Evolutionary conservation across 2,797 vertebrate species (phyloP).

Genomic region (Spea hammondii): DNA sequence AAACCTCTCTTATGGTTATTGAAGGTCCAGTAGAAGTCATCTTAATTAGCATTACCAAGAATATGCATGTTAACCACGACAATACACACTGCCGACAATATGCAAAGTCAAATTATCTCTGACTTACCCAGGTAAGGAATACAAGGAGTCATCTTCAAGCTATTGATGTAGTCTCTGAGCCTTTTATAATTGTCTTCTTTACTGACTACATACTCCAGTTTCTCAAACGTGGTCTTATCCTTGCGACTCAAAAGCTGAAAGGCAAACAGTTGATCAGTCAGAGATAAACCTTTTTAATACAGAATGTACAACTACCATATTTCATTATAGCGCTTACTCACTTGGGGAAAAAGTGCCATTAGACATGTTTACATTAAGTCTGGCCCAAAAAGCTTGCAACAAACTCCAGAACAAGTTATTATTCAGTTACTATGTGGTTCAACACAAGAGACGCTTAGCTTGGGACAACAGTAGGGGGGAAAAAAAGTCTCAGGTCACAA

Average conservation of each 20-base stretch:
- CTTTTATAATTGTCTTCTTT: slow-evolving; percentile 99
- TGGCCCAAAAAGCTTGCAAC: not conserved
- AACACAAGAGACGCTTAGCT: not conserved
- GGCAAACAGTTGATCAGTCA: slow-evolving; percentile 10
- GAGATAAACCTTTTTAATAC: slow-evolving; percentile 35
- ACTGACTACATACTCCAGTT: slow-evolving; percentile 95
- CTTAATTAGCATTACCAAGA: too few relatives aligned
- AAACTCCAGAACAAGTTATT: not conserved
- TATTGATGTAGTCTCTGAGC: slow-evolving; percentile 93
- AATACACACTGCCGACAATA: too few relatives aligned
- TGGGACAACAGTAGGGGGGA: not conserved
- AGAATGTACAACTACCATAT: not conserved
- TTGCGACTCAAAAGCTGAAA: slow-evolving; percentile 91
- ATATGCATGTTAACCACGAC: too few relatives aligned
- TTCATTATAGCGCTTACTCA: not conserved
- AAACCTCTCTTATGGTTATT: too few relatives aligned
- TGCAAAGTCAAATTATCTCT: not conserved
- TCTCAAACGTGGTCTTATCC: slow-evolving; percentile 95
- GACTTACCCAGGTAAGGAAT: slow-evolving; percentile 94
- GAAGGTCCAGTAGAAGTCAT: too few relatives aligned
- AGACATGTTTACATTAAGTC: not conserved
- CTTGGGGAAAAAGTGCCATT: too few relatives aligned
- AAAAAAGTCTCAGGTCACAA: not conserved
- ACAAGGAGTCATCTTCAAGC: slow-evolving; percentile 97
- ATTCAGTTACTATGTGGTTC: not conserved